These are phyloP conservation scores for Aphodius sticticus DNA, from an alignment of 2,888 invertebrate species.

Conservation along the genomic window DNA sequence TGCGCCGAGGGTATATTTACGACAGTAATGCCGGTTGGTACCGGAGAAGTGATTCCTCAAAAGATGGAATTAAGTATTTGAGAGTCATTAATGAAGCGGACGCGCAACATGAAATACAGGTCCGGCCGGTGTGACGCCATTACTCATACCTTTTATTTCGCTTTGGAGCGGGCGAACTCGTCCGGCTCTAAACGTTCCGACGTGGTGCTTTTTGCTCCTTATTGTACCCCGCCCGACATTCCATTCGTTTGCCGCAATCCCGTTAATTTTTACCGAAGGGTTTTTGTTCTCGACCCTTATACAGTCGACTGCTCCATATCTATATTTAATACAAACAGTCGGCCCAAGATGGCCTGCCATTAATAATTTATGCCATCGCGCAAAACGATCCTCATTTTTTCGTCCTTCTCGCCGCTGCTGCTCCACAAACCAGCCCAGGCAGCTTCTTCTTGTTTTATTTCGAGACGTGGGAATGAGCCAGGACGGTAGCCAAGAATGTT, in stretches of 20 bases:
- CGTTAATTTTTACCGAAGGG: slow-evolving; percentile 22
- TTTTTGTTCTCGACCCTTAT: slow-evolving; percentile 26
- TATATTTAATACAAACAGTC: slow-evolving; percentile 23
- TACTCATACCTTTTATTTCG: slow-evolving; percentile 62
- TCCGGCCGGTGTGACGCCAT: slow-evolving; percentile 61
- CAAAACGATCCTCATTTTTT: slow-evolving; percentile 16
- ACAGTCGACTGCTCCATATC: slow-evolving; percentile 13
- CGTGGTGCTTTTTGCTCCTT: slow-evolving; percentile 11
- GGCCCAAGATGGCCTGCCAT: slow-evolving; percentile 23
- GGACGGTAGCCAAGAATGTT: slow-evolving; percentile 29
- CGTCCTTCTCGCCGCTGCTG: slow-evolving; percentile 5
- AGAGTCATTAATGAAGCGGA: slow-evolving; percentile 60
- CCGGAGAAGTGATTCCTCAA: slow-evolving; percentile 27
- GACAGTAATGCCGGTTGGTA: slow-evolving; percentile 33
- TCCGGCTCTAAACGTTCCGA: slow-evolving; percentile 7
- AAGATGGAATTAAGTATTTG: slow-evolving; percentile 55
- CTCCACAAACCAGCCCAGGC: slow-evolving; percentile 1
- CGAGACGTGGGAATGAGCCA: slow-evolving; percentile 30
- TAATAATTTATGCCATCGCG: slow-evolving; percentile 22
- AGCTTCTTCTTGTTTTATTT: slow-evolving; percentile 28
- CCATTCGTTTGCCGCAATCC: slow-evolving; percentile 15
- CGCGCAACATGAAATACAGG: slow-evolving; percentile 61
- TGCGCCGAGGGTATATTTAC: slow-evolving; percentile 41
- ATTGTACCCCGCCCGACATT: not conserved
- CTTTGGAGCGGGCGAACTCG: slow-evolving; percentile 47